Evolutionary conservation across 1,140 invertebrate genomes (phyloP).

Genomic region (Drosophila tristis): DNA sequence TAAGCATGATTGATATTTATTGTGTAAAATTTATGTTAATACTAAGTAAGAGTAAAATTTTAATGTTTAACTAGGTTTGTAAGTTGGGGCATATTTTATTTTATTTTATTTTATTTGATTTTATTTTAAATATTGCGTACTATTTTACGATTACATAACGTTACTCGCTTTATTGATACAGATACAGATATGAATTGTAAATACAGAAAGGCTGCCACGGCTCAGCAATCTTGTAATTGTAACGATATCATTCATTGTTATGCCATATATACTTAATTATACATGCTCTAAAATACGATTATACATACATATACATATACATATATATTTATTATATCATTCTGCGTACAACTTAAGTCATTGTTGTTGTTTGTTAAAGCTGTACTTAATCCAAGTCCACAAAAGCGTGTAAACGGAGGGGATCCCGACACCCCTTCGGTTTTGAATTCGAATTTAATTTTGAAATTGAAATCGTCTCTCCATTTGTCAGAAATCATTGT

Average conservation of each 20-base stretch:
- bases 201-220: conserved; percentile 74
- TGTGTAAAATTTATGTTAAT: conserved; percentile 77
- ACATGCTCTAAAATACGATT: conserved; percentile 32
- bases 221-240: conserved; percentile 75
- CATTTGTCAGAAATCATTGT: conserved; percentile 69
- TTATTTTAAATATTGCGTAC: conserved; percentile 25
- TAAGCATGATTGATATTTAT: conserved; percentile 45
- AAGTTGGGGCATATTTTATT: conserved; percentile 57
- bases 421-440: not conserved
- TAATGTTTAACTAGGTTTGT: conserved; percentile 71
- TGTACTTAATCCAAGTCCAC: conserved; percentile 63
- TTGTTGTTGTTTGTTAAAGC: conserved; percentile 80
- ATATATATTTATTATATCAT: conserved; percentile 40
- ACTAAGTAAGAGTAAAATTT: conserved; percentile 68
- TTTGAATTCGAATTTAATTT: conserved; percentile 10
- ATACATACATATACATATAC: conserved; percentile 19
- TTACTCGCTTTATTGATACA: conserved; percentile 49
- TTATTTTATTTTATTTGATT: not conserved
- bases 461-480: conserved; percentile 57
- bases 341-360: conserved; percentile 62
- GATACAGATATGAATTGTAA: conserved; percentile 51
- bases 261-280: conserved; percentile 58
- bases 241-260: conserved; percentile 72
- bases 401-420: not conserved
- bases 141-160: conserved; percentile 52